Percentiles rank a stretch among this genome's conserved stretches.
Evolutionary conservation across 2,797 vertebrate species (phyloP).

Genomic region (Argya squamiceps): DNA sequence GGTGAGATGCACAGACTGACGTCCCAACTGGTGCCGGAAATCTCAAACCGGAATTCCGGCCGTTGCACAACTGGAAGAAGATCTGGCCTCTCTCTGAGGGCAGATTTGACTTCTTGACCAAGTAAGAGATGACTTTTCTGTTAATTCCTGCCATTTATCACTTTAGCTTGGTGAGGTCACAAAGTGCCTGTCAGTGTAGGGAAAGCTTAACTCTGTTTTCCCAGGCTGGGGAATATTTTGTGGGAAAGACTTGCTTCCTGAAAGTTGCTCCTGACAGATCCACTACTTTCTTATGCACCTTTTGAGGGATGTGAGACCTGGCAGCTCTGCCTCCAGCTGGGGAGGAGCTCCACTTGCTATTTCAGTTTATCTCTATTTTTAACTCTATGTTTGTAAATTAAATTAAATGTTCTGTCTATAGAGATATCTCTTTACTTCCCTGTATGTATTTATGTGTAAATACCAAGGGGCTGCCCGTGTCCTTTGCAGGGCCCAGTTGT

Average conservation of each 20-base stretch:
- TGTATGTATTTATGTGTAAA: background rate
- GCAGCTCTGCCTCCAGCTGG: background rate
- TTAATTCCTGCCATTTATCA: background rate
- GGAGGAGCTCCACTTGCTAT: background rate
- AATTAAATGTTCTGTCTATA: background rate
- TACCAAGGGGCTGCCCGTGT: background rate
- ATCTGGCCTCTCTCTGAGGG: background rate
- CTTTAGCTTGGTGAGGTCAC: background rate
- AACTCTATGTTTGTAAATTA: background rate
- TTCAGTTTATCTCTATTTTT: background rate
- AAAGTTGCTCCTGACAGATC: background rate
- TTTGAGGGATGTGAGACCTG: background rate
- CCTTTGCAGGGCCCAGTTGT: background rate
- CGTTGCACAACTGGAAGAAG: background rate
- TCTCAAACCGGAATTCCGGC: background rate
- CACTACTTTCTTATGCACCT: background rate
- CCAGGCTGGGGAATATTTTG: background rate
- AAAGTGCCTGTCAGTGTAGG: background rate
- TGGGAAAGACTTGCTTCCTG: background rate
- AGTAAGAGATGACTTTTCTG: background rate
- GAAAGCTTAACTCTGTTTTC: background rate
- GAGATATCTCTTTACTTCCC: background rate
- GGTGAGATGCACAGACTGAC: background rate
- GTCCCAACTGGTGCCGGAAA: background rate
- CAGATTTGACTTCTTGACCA: background rate